These are phyloP conservation scores for Lapara coniferarum DNA, from an alignment of 2,888 invertebrate genomes.

Conservation along the genomic window DNA sequence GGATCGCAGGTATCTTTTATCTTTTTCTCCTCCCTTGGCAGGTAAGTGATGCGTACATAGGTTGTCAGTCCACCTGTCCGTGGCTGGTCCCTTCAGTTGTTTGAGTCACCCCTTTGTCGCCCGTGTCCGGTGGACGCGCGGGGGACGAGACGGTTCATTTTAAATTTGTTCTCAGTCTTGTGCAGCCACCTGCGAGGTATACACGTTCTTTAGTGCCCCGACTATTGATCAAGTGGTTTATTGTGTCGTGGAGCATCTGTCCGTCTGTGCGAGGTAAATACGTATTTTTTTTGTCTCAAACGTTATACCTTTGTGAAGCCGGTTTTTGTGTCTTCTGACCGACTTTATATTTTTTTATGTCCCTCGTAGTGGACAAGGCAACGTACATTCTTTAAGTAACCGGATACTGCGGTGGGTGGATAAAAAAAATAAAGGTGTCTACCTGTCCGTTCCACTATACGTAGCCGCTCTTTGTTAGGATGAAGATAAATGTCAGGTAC, in stretches of 20 bases:
- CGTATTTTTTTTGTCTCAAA: slow-evolving; percentile 39
- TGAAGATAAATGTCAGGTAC: not conserved
- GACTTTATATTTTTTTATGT: slow-evolving; percentile 21
- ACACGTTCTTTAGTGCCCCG: slow-evolving; percentile 60
- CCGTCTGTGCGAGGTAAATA: slow-evolving; percentile 51
- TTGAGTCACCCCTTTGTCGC: slow-evolving; percentile 58
- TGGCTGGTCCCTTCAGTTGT: slow-evolving; percentile 51
- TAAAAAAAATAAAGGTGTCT: slow-evolving; percentile 14
- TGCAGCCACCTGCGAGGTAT: slow-evolving; percentile 72
- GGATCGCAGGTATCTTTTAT: slow-evolving; percentile 70
- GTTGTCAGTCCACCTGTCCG: slow-evolving; percentile 64
- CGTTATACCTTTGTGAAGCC: slow-evolving; percentile 40
- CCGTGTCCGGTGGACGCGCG: slow-evolving; percentile 44
- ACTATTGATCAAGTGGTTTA: slow-evolving; percentile 62
- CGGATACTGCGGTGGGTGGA: slow-evolving; percentile 24
- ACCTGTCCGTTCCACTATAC: slow-evolving; percentile 15
- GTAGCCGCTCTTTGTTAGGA: not conserved
- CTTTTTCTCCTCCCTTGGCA: slow-evolving; percentile 58
- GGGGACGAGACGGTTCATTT: slow-evolving; percentile 53
- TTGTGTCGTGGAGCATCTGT: slow-evolving; percentile 60
- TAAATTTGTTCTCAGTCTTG: slow-evolving; percentile 60
- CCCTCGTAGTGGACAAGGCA: slow-evolving; percentile 19
- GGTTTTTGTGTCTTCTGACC: slow-evolving; percentile 32
- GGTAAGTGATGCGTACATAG: slow-evolving; percentile 66
- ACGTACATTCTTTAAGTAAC: slow-evolving; percentile 22